Evolutionary conservation across 2,113 vertebrate species (phyloP).

Genomic region (Eretmochelys imbricata): DNA sequence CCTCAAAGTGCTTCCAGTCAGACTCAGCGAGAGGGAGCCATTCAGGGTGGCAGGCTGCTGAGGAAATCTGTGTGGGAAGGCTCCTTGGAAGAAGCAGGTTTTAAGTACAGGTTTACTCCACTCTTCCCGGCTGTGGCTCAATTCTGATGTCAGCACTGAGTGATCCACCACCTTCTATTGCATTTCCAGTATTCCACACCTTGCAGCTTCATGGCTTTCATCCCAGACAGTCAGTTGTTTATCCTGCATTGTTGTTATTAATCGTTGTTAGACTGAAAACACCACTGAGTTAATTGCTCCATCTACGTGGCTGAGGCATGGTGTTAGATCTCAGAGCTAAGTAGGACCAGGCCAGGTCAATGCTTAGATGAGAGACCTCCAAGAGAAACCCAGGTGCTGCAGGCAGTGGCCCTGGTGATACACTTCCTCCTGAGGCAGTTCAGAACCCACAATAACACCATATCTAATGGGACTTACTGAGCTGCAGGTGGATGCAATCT

Average conservation of each 20-base stretch:
- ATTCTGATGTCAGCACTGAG: not conserved
- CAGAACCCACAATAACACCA: not conserved
- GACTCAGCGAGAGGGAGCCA: rapidly evolving
- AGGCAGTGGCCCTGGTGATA: not conserved
- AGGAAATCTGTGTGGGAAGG: slow-evolving; percentile 1
- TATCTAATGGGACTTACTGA: no score
- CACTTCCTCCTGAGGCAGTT: not conserved
- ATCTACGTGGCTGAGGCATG: not conserved
- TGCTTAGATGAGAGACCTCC: not conserved
- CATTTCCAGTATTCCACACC: not conserved
- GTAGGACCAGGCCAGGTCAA: not conserved
- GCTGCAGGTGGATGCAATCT: no score
- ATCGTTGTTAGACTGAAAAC: rapidly evolving
- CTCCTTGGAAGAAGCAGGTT: not conserved
- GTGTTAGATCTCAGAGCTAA: not conserved
- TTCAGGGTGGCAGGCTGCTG: rapidly evolving
- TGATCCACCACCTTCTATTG: rapidly evolving
- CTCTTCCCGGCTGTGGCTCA: slow-evolving; percentile 28
- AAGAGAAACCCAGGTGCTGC: not conserved
- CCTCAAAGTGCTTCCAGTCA: not conserved
- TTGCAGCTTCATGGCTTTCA: rapidly evolving
- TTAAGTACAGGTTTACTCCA: not conserved
- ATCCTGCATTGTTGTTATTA: rapidly evolving
- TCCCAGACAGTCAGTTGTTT: rapidly evolving
- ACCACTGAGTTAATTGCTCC: not conserved